Conservation (phyloP, 1,140 invertebrate species). For the Bombus waltoni region DNA sequence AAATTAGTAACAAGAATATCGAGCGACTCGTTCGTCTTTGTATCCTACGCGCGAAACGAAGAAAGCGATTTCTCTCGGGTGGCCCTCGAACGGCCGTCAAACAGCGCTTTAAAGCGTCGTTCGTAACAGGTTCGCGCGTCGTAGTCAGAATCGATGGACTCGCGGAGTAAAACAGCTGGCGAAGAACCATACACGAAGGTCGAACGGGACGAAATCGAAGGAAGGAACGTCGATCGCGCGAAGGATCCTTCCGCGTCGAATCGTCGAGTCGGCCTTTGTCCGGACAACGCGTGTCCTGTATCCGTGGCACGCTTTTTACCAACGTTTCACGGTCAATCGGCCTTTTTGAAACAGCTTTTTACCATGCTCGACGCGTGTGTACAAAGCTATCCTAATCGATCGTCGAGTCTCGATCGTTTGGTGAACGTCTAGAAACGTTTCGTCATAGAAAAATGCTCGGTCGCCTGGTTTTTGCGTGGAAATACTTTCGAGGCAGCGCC, state of each 20-base stretch:
- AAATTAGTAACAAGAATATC: neutral
- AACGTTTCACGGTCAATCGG: constrained; percentile 30
- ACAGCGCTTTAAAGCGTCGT: neutral
- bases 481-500: too few relatives aligned
- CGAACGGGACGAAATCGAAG: neutral
- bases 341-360: constrained; percentile 29
- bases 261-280: constrained; percentile 25
- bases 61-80: neutral
- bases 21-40: too few relatives aligned
- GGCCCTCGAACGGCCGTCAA: too few relatives aligned
- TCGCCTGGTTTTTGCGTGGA: too few relatives aligned
- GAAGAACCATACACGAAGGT: too few relatives aligned
- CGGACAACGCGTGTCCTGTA: constrained; percentile 4
- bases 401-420: neutral
- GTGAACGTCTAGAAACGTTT: too few relatives aligned
- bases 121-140: neutral
- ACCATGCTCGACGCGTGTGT: neutral
- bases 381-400: constrained; percentile 1
- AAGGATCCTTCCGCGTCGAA: constrained; percentile 30
- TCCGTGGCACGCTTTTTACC: constrained; percentile 21
- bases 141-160: neutral
- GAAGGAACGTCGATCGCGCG: neutral
- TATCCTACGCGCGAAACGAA: neutral
- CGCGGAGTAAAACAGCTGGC: too few relatives aligned
- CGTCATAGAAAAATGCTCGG: too few relatives aligned